Base-by-base conservation (phyloP, 2,113 vertebrate genomes). In the Regulus satrapa region DNA sequence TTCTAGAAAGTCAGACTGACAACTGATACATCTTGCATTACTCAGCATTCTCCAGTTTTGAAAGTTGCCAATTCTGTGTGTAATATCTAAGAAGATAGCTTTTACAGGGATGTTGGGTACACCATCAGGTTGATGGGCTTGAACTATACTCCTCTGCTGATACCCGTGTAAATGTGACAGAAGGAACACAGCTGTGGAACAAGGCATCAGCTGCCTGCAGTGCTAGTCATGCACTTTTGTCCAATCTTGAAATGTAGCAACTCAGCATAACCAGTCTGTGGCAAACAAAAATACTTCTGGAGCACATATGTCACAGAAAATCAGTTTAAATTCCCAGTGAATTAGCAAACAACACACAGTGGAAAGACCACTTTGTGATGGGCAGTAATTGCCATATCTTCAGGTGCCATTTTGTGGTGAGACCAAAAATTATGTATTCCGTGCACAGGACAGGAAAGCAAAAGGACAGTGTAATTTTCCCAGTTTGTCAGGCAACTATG, bases 141-240 rank as follows among this genome's bases (percentile, higher is more conserved):
- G 40, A 86, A 41, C 54, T 68, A 6, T 66, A 19, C 8, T 73
- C 18, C 21, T 74, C 31, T 28, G 18, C 55, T 62, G 46, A 52
- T 21, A 45, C 3, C 18, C 4, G 15, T 20, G 17, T 14, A 32
- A 31, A 45, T 41, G 21, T 34, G 21, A 31, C 2, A 4, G 58
- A 31, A 46, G 20, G 19, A 73, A 16, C 0, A 2, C 4, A 40
- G 43, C 34, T 5, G 8, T 48, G 52, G 34, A 45, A 9, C 3
- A 1, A 1, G n/a, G n/a, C 13, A n/a, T n/a, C 36, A 56, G n/a
- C 36, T 88, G 32, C 43, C 38, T 71, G 34, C 23, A 4, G 6
- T 18, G 61, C 24, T 51, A 40, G 41, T 12, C 21, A 21, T 21
- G 36, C 1, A 5, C 41, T 88, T 0, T 0, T 17, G 19, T 56